These are phyloP conservation scores for Micronycteris hirsuta DNA, from an alignment of 2,113 vertebrate genomes.

Conservation along the genomic window DNA sequence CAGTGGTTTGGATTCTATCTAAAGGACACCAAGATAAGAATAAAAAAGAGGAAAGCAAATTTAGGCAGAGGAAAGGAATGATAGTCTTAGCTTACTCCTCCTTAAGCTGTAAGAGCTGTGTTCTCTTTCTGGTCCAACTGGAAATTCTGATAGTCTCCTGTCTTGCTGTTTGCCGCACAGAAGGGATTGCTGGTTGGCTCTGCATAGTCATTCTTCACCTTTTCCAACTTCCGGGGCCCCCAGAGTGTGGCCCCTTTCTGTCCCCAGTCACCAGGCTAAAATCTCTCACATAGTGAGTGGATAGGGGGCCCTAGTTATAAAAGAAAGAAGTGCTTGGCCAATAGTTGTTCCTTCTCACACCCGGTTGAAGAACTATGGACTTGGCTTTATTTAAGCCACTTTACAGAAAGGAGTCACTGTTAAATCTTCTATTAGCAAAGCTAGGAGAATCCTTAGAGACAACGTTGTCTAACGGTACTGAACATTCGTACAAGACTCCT, in stretches of 20 bases:
- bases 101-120: neutral
- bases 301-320: neutral
- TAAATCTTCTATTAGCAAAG: neutral
- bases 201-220: neutral
- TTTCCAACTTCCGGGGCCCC: rapidly evolving
- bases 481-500: neutral
- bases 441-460: neutral
- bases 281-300: neutral
- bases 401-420: neutral
- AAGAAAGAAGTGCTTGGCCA: neutral
- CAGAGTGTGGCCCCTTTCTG: neutral
- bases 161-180: neutral
- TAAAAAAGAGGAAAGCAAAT: neutral
- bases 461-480: neutral
- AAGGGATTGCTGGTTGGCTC: neutral
- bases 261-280: neutral
- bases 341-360: neutral
- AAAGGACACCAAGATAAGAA: neutral
- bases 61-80: neutral
- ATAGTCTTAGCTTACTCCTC: neutral
- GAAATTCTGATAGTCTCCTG: neutral
- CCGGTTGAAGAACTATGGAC: neutral
- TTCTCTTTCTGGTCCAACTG: neutral
- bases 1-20: neutral
- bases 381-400: neutral